phyloP scores from a whole-genome alignment of 2,888 invertebrate species.

The Yponomeuta plumbellus region DNA sequence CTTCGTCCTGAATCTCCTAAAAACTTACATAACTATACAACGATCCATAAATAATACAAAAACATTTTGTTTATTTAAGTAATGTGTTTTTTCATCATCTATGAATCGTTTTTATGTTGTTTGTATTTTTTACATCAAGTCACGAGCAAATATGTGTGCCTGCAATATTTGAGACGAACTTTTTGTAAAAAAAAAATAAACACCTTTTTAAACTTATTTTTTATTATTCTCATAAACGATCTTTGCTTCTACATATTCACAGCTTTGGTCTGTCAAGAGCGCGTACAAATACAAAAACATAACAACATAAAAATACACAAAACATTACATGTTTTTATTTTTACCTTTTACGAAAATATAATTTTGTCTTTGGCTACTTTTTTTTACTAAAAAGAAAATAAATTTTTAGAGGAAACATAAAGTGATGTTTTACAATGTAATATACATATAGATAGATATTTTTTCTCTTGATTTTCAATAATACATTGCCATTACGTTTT shows the following conservation, averaged over 20 bases:
- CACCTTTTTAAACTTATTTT: constrained; percentile 2
- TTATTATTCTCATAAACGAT: constrained; percentile 31
- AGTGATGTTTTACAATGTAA: not conserved
- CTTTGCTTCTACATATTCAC: constrained; percentile 59
- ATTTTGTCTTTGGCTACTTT: constrained; percentile 3
- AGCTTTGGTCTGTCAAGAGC: constrained; percentile 72
- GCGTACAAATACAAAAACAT: constrained; percentile 43
- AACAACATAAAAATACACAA: constrained; percentile 17
- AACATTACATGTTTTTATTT: not conserved
- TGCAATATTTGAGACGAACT: not conserved
- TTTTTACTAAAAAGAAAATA: not conserved
- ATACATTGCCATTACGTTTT: not conserved
- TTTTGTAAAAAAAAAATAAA: constrained; percentile 6
- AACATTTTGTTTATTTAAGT: not conserved
- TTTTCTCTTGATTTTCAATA: not conserved
- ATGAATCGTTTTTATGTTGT: not conserved
- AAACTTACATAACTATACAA: not conserved
- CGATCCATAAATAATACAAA: not conserved
- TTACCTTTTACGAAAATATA: not conserved
- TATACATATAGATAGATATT: not conserved
- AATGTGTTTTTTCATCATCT: not conserved
- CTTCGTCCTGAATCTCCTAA: constrained; percentile 8
- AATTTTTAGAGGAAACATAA: not conserved
- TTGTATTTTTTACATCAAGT: constrained; percentile 2
- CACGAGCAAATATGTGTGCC: not conserved